Evolutionary conservation across 2,113 vertebrate species (phyloP).

Genomic region (Miniopterus natalensis): DNA sequence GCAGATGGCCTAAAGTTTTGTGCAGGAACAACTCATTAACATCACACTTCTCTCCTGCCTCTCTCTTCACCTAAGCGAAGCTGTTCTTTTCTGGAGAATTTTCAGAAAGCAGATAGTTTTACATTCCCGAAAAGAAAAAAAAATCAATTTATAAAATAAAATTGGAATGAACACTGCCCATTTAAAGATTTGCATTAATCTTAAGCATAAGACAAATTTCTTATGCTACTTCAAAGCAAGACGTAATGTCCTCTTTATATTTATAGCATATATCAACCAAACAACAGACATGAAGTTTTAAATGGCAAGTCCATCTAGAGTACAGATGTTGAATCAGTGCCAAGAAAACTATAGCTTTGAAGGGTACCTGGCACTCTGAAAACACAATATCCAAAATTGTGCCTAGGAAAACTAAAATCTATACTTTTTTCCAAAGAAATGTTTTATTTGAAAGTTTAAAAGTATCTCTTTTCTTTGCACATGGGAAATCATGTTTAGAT

Average conservation of each 20-base stretch:
- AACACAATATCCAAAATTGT: background rate
- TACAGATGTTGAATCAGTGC: background rate
- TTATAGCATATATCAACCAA: conserved; percentile 12
- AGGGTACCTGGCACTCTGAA: background rate
- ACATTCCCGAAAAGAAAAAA: background rate
- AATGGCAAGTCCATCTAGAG: background rate
- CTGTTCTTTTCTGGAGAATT: background rate
- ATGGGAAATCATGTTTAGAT: conserved; percentile 33
- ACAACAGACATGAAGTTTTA: conserved; percentile 44
- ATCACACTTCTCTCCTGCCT: background rate
- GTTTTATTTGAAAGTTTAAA: conserved; percentile 53
- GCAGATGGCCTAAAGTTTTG: background rate
- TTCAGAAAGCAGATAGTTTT: background rate
- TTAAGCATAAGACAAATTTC: conserved; percentile 48
- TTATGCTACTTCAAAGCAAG: conserved; percentile 48
- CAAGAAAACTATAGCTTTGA: conserved; percentile 24
- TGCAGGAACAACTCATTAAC: background rate
- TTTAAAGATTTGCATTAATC: conserved; percentile 12
- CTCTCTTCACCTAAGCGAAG: background rate
- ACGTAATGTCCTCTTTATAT: background rate
- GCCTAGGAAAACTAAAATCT: conserved; percentile 39
- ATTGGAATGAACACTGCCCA: background rate
- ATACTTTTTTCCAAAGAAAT: conserved; percentile 26
- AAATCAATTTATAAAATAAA: conserved; percentile 19
- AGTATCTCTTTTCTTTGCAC: conserved; percentile 26